Percentiles rank a stretch among this genome's conserved stretches.
These are phyloP conservation scores for Tyrophagus putrescentiae DNA, from an alignment of 1,140 invertebrate genomes.

Conservation along the genomic window DNA sequence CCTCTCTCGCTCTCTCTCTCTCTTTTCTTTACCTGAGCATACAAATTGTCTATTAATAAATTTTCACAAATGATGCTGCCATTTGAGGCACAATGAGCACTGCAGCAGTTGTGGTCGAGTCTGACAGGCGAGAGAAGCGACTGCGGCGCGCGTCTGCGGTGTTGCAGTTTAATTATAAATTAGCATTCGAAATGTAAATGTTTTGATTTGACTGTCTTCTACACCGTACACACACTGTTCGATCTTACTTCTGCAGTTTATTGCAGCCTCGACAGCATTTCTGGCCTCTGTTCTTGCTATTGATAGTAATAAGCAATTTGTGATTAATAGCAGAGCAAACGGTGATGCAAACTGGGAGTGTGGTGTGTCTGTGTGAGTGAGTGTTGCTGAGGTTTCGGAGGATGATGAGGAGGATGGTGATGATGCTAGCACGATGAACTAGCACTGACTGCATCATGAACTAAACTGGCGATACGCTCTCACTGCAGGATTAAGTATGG, in stretches of 20 bases:
- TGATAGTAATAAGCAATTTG: conserved; percentile 14
- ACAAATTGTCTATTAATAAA: conserved; percentile 16
- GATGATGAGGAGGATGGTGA: no score
- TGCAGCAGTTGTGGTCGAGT: no score
- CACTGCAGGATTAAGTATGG: conserved; percentile 8
- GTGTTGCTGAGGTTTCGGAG: no score
- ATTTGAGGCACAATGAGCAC: no score
- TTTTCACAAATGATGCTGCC: background rate
- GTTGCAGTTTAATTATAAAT: conserved; percentile 12
- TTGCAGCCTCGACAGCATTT: background rate
- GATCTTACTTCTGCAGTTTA: background rate
- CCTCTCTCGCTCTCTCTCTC: no score
- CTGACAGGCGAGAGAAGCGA: no score
- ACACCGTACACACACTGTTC: background rate
- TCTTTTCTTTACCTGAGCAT: no score
- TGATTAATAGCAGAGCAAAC: background rate
- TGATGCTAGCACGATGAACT: no score
- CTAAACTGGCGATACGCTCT: background rate
- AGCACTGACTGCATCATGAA: no score
- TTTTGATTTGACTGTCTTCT: background rate
- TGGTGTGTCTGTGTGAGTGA: no score
- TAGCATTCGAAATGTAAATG: conserved; percentile 16
- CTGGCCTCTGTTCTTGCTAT: conserved; percentile 2
- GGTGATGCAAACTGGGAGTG: background rate
- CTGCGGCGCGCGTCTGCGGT: background rate